These are phyloP conservation scores for Lates japonicus DNA, from an alignment of 2,797 vertebrate species.

Conservation along the genomic window DNA sequence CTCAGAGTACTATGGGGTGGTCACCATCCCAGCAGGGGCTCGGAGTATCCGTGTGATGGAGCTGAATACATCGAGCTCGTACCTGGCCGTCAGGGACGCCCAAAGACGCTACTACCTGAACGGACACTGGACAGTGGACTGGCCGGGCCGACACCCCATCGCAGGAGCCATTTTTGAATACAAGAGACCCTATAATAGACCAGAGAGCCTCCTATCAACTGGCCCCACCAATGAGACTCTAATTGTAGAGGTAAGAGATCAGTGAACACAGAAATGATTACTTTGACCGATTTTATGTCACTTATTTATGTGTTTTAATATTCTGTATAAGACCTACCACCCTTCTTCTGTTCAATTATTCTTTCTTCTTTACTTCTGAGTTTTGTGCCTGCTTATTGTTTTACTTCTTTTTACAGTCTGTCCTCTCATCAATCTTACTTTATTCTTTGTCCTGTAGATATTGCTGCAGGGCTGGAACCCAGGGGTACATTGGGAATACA, in stretches of 20 bases:
- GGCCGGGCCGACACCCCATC: conserved; percentile 90
- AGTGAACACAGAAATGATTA: not conserved
- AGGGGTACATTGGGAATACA: conserved; percentile 91
- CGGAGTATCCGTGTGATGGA: conserved; percentile 89
- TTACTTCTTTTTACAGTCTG: not conserved
- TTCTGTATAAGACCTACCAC: not conserved
- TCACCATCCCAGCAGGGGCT: conserved; percentile 90
- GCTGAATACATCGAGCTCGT: conserved; percentile 89
- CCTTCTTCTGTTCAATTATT: not conserved
- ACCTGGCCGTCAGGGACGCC: conserved; percentile 88
- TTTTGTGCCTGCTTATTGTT: not conserved
- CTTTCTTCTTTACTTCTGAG: not conserved
- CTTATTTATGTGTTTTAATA: not conserved
- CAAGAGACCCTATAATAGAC: conserved; percentile 88
- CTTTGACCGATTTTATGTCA: not conserved
- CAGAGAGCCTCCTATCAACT: conserved; percentile 87
- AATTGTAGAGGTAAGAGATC: conserved; percentile 87
- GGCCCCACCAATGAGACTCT: conserved; percentile 93
- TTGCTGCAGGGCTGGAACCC: conserved; percentile 92
- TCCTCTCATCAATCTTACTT: not conserved
- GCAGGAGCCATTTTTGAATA: conserved; percentile 91
- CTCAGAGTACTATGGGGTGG: conserved; percentile 89
- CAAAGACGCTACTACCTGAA: conserved; percentile 90
- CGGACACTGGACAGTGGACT: conserved; percentile 91
- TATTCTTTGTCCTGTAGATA: conserved; percentile 81